A percentile compares a stretch with the other conserved stretches of the same genome.
Evolutionary conservation across 2,888 invertebrate species (phyloP).

Genomic region (Ariolimax columbianus): DNA sequence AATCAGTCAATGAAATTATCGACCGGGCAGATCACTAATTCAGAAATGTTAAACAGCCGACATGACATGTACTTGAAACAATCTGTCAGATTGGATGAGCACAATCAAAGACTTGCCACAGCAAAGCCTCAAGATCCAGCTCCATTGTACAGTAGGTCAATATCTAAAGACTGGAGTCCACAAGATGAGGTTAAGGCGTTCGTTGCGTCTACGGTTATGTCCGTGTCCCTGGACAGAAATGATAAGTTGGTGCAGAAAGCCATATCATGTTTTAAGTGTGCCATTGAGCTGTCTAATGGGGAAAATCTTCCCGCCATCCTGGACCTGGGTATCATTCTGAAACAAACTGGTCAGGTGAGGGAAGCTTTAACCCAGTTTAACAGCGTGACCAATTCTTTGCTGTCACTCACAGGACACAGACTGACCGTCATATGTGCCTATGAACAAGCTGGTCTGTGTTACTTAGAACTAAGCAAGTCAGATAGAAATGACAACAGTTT

Average conservation of each 20-base stretch:
- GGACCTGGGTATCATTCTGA: conserved; percentile 17
- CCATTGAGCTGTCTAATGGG: conserved; percentile 18
- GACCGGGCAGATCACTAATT: background rate
- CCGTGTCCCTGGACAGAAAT: background rate
- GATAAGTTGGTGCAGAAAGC: conserved; percentile 14
- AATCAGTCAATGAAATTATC: background rate
- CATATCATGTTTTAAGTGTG: background rate
- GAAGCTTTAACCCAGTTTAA: conserved; percentile 35
- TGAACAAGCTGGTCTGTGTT: conserved; percentile 32
- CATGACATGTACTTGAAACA: background rate
- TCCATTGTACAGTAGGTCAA: background rate
- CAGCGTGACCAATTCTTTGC: background rate
- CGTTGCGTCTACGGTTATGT: background rate
- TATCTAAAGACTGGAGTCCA: background rate
- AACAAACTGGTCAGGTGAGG: background rate
- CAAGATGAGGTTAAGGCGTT: background rate
- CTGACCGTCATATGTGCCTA: conserved; percentile 24
- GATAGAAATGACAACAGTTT: background rate
- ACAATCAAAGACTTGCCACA: background rate
- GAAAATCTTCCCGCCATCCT: conserved; percentile 25
- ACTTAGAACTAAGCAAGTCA: conserved; percentile 5
- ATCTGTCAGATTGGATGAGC: background rate
- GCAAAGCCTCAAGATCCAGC: background rate
- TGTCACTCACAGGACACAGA: background rate
- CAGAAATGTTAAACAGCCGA: background rate